phyloP scores from a whole-genome alignment of 2,113 vertebrate species.

The Solea senegalensis region DNA sequence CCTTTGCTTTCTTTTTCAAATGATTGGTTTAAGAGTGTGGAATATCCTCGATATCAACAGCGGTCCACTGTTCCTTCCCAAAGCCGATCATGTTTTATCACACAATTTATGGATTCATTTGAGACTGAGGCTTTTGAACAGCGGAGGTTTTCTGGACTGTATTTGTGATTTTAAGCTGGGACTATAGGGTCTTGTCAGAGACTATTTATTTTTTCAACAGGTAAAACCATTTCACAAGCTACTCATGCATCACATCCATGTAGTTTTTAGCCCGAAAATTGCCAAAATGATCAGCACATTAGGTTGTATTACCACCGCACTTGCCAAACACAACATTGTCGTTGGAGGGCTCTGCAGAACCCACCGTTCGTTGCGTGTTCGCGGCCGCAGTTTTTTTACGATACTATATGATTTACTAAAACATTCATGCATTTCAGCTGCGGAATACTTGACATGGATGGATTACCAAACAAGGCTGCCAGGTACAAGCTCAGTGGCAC shows the following conservation, averaged over 20 bases:
- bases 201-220: constrained; percentile 12
- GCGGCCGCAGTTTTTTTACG: neutral
- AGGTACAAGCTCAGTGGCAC: constrained; percentile 1
- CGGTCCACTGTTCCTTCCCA: neutral
- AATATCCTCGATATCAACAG: neutral
- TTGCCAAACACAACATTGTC: constrained; percentile 61
- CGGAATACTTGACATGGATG: constrained; percentile 9
- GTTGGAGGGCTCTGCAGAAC: constrained; percentile 41
- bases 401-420: constrained; percentile 27
- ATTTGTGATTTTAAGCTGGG: constrained; percentile 1
- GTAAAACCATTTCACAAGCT: constrained; percentile 11
- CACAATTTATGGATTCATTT: neutral
- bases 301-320: constrained; percentile 24
- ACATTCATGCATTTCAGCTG: constrained; percentile 9
- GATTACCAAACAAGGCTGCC: constrained; percentile 11
- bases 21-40: neutral
- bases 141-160: neutral
- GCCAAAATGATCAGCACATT: constrained; percentile 57
- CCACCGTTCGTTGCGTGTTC: constrained; percentile 27
- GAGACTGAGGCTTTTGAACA: no score
- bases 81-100: constrained; percentile 1
- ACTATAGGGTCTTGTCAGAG: constrained; percentile 4
- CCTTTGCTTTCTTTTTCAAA: constrained; percentile 2
- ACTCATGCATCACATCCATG: constrained; percentile 19
- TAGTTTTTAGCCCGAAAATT: constrained; percentile 10